phyloP scores from a whole-genome alignment of 2,113 vertebrate genomes.

The Mus spicilegus region DNA sequence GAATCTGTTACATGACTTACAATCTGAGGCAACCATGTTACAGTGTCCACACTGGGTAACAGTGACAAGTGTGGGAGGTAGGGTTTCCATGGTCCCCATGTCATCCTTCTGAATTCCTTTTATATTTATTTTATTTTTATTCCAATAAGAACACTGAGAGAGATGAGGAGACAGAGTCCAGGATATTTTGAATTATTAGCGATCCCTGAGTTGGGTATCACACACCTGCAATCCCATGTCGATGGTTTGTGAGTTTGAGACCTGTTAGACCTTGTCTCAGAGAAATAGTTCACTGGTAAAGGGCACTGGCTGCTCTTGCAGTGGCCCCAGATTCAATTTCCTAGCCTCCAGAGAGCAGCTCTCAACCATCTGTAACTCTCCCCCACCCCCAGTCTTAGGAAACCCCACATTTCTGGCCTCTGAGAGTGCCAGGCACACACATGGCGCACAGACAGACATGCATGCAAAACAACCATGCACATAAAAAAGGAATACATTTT shows the following conservation, averaged over 20 bases:
- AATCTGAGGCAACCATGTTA: not conserved
- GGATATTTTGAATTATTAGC: slow-evolving; percentile 38
- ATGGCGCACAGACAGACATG: not conserved
- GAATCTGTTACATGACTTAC: not conserved
- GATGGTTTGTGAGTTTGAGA: not conserved
- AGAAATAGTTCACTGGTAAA: not conserved
- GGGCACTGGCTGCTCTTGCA: not conserved
- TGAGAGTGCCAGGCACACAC: not conserved
- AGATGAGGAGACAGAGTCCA: not conserved
- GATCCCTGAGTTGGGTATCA: not conserved
- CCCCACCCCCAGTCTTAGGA: not conserved
- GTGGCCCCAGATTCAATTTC: not conserved
- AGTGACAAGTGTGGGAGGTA: not conserved
- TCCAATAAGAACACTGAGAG: not conserved
- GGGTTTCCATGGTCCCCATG: not conserved
- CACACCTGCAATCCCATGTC: too few relatives aligned
- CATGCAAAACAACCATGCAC: not conserved
- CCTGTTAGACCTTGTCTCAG: not conserved
- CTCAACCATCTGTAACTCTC: not conserved
- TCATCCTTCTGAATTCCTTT: not conserved
- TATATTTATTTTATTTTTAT: not conserved
- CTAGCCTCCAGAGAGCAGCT: not conserved
- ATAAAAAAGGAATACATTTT: not conserved
- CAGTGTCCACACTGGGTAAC: not conserved
- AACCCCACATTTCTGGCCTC: not conserved